phyloP scores from a whole-genome alignment of 2,113 vertebrate genomes.

The Oryzias celebensis region DNA sequence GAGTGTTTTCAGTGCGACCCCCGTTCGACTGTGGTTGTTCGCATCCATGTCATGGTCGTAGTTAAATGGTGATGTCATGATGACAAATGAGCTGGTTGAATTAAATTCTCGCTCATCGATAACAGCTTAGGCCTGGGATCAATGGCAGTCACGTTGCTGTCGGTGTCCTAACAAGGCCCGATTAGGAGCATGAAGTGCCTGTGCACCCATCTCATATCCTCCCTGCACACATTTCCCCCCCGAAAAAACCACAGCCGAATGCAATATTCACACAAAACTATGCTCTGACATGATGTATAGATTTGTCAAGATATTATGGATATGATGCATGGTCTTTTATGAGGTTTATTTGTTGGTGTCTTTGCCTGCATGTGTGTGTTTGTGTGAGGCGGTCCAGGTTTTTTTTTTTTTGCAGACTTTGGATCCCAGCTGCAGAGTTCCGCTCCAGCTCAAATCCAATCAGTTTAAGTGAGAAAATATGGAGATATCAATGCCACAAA shows the following conservation, averaged over 20 bases:
- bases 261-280: slow-evolving; percentile 69
- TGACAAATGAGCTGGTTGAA: slow-evolving; percentile 80
- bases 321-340: slow-evolving; percentile 71
- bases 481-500: slow-evolving; percentile 36
- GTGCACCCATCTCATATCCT: slow-evolving; percentile 58
- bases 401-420: slow-evolving; percentile 46
- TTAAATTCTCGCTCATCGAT: slow-evolving; percentile 82
- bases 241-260: slow-evolving; percentile 50
- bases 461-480: slow-evolving; percentile 45
- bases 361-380: slow-evolving; percentile 25
- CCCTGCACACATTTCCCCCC: slow-evolving; percentile 41
- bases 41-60: slow-evolving; percentile 57
- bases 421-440: slow-evolving; percentile 55
- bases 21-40: slow-evolving; percentile 51
- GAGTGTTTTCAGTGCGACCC: slow-evolving; percentile 22
- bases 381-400: slow-evolving; percentile 22
- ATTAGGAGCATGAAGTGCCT: slow-evolving; percentile 45
- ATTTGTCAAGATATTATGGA: slow-evolving; percentile 75
- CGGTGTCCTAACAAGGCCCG: slow-evolving; percentile 69
- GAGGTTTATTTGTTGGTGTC: slow-evolving; percentile 53
- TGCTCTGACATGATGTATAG: slow-evolving; percentile 72
- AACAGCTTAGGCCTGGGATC: slow-evolving; percentile 72
- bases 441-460: slow-evolving; percentile 60
- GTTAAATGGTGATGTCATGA: slow-evolving; percentile 79
- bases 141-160: slow-evolving; percentile 72